Evolutionary conservation across 2,797 vertebrate species (phyloP).

Genomic region (Lemur catta): DNA sequence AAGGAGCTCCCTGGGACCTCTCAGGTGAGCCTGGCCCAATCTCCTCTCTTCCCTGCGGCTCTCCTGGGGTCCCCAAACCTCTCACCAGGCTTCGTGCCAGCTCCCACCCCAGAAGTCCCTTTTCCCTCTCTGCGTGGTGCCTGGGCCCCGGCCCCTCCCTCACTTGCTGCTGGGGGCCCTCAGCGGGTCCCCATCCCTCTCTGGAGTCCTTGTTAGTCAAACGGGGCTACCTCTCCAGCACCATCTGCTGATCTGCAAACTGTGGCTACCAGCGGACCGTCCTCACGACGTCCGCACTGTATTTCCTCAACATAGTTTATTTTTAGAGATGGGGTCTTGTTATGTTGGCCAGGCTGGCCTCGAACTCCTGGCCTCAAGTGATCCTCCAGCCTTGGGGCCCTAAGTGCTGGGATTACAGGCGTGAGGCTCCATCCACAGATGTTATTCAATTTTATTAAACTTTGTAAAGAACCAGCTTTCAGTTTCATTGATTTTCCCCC

Average conservation of each 20-base stretch:
- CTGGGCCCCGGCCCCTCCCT: not conserved
- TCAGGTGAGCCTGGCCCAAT: not conserved
- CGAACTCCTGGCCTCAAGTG: not conserved
- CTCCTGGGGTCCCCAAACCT: not conserved
- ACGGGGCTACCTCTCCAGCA: accelerated
- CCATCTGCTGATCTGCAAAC: not conserved
- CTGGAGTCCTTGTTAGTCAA: not conserved
- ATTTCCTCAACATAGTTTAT: not conserved
- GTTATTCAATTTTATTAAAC: not conserved
- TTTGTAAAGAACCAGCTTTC: not conserved
- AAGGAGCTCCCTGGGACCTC: not conserved
- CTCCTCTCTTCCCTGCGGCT: not conserved
- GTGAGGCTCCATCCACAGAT: not conserved
- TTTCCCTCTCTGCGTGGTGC: no score
- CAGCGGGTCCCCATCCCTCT: not conserved
- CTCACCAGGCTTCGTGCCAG: accelerated
- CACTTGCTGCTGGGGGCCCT: not conserved
- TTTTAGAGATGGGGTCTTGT: not conserved
- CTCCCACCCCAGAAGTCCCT: accelerated
- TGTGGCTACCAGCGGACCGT: not conserved
- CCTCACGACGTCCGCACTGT: not conserved
- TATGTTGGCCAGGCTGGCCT: not conserved
- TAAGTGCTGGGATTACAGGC: not conserved
- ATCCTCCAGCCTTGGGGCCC: not conserved
- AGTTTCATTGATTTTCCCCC: not conserved